Conservation (phyloP, 2,888 invertebrate species). For the Ophion ellenae region DNA sequence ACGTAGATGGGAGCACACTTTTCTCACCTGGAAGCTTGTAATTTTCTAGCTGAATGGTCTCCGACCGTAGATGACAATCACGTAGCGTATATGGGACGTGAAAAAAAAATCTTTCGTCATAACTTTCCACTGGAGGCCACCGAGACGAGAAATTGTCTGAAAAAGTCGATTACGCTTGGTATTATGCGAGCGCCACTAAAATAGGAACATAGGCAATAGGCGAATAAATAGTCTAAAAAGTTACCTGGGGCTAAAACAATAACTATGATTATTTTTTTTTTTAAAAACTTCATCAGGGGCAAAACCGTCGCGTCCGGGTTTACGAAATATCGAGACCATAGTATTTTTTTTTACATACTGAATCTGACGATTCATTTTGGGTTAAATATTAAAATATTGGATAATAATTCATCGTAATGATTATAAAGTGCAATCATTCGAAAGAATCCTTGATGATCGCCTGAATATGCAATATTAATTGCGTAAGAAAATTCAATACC, state of each 20-base stretch:
- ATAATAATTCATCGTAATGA: no score
- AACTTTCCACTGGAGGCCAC: not conserved
- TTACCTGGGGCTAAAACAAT: not conserved
- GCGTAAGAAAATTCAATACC: no score
- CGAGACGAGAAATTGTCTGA: not conserved
- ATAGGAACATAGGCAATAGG: not conserved
- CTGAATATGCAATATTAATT: no score
- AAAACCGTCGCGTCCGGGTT: no score
- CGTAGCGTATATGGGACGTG: constrained; percentile 21
- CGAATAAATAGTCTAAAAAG: not conserved
- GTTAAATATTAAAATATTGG: no score
- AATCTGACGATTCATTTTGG: no score
- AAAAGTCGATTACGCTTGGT: not conserved
- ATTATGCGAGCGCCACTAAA: not conserved
- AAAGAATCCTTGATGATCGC: no score
- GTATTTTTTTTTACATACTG: no score
- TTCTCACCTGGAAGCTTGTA: constrained; percentile 37
- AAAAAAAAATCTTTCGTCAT: constrained; percentile 39
- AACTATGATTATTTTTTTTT: not conserved
- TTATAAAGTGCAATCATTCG: no score
- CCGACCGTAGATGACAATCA: constrained; percentile 41
- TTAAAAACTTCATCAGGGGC: no score
- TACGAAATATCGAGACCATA: no score
- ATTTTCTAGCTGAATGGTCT: constrained; percentile 62
- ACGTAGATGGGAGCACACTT: not conserved